Base-by-base conservation (phyloP, 2,797 vertebrate genomes). In the Manis javanica region DNA sequence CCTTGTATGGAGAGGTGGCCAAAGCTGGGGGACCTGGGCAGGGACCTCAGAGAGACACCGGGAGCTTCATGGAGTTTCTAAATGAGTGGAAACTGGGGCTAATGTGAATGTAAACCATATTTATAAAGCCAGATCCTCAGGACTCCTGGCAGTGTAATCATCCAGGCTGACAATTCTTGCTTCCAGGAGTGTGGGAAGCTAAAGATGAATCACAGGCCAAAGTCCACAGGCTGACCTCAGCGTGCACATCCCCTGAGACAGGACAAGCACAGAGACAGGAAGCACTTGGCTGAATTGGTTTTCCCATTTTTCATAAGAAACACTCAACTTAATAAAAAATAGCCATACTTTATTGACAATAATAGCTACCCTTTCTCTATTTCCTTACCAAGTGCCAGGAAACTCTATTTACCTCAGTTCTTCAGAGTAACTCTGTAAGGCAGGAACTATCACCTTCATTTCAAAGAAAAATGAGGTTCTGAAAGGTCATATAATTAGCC, bases 221-320 rank as follows among this genome's bases (percentile, higher is more conserved):
- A 55, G 82, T 39, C 72, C 7, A 4, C 0, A 16, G 85, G 89
- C 93, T 97, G 95, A 91, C 84, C 94, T 94, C 77, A 7, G 39
- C 1, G 23, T 10, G 14, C 13, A 26, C 12, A 3, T 91, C 87
- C 69, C 93, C 39, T 0, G 87, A 92, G 97, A 74, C 39, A 1
- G 89, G 64, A 79, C 69, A 42, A 83, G 90, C 69, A 81, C 0
- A n/a, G 92, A 86, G 87, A 49, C 84, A 90, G 94, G 94, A 96
- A 94, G 78, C 77, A 81, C 74, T 90, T 61, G 81, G 85, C 81
- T 90, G 55, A 95, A 96, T 72, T 46, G 78, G 71, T 83, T 96
- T 95, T 92, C 85, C 68, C 94, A 88, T 96, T 98, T 97, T 97
- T 97, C 95, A 85, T 82, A 86, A 88, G 93, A 92, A 95, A 97